Evolutionary conservation across 23 tunicate species (phyloP), one percentile per base, ranked within the genome.

Genomic region (Aplidium turbinatum): DNA sequence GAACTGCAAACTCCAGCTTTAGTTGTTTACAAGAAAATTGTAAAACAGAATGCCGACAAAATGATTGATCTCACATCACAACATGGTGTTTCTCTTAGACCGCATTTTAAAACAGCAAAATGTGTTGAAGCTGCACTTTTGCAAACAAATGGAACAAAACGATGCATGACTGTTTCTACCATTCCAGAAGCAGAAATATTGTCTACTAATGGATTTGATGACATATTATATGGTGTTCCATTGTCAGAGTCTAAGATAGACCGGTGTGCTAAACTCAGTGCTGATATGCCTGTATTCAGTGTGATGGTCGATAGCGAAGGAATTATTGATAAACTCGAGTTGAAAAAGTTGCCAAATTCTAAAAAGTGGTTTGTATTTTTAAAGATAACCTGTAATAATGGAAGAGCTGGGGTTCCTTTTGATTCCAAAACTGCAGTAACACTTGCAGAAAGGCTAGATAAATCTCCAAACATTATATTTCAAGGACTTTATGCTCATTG

Each of bases 51-150:
- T 48, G 74, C 47, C 19, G 36, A 69, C 9, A 35, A 69, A 26
- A 88, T 88, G 96, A 22, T 40, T n/a, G 51, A 69, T n/a, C 73
- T 54, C 21, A 69, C 82, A 24, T 20, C 76, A 16, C 29, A 69
- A 25, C 45, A 27, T 74, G 83, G 83, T 2, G 96, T 88, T 1
- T 47, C 32, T 7, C 72, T 88, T 4, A 57, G 86, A 35, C 96
- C 96, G 11, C 96, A 88, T 52, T 81, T 88, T 48, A 88, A 88
- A 68, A 88, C 96, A 5, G 38, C 96, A 22, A 88, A 88, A 68
- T 85, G 80, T 24, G 58, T 88, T 13, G 78, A 88, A 81, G 96
- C 78, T 1, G 96, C 83, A 2, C 50, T 75, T 33, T 45, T 88
- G 38, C 96, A 81, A 40, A 88, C 87, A 13, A 65, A 39, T 23